These are phyloP conservation scores for Notolabrus celidotus DNA, from an alignment of 2,797 vertebrate genomes.

Conservation along the genomic window DNA sequence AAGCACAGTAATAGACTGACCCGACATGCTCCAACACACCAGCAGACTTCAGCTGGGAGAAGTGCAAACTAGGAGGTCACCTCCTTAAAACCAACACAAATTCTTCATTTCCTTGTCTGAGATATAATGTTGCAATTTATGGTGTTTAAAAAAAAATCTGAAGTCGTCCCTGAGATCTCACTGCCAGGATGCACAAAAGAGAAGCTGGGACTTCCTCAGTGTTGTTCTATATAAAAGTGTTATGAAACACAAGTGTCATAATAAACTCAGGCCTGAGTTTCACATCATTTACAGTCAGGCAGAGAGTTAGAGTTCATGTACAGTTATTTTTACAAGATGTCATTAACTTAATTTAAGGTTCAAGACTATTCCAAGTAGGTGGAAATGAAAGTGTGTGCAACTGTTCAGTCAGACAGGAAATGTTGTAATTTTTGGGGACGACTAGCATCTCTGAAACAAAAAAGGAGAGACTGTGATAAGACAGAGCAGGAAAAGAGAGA, in stretches of 20 bases:
- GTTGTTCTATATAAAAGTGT: conserved; percentile 7
- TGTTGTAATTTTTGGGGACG: background rate
- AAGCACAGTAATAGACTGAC: conserved; percentile 57
- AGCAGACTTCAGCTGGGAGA: conserved; percentile 33
- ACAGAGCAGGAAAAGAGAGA: background rate
- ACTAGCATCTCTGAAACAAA: background rate
- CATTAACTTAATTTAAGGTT: conserved; percentile 14
- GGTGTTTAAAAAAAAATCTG: conserved; percentile 1
- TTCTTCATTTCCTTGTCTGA: conserved; percentile 12
- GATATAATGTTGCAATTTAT: conserved; percentile 25
- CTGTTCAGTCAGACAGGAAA: conserved; percentile 10
- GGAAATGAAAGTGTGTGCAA: background rate
- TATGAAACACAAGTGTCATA: conserved; percentile 39
- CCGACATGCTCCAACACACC: conserved; percentile 34
- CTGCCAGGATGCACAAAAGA: conserved; percentile 37
- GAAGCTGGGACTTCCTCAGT: conserved; percentile 73
- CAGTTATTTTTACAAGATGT: background rate
- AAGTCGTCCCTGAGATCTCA: conserved; percentile 3
- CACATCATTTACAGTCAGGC: conserved; percentile 24
- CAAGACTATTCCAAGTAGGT: background rate
- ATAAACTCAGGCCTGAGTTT: conserved; percentile 1
- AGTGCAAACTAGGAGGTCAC: conserved; percentile 50
- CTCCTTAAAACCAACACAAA: conserved; percentile 51
- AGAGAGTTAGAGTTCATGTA: conserved; percentile 6
- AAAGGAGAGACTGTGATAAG: conserved; percentile 6